A percentile compares a stretch with the other conserved stretches of the same genome.
These are phyloP conservation scores for Acleris laterana DNA, from an alignment of 2,888 invertebrate species.

Conservation along the genomic window DNA sequence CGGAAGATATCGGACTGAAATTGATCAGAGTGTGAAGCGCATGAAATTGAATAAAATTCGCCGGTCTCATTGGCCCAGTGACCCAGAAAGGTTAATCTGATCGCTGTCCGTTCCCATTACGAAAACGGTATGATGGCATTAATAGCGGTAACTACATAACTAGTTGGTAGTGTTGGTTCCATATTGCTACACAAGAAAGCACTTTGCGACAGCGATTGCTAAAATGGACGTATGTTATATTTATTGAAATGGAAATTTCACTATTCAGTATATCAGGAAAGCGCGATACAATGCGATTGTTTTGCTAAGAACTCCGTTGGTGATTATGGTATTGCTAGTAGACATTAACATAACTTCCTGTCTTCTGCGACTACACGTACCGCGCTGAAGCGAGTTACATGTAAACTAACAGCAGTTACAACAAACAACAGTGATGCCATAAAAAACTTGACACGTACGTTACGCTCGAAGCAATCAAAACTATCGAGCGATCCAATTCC, in stretches of 20 bases:
- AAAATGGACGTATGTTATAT: slow-evolving; percentile 11
- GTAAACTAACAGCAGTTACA: slow-evolving; percentile 15
- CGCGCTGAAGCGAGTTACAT: slow-evolving; percentile 3
- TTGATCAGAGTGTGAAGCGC: slow-evolving; percentile 18
- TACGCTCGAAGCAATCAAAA: slow-evolving; percentile 71
- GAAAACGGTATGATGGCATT: slow-evolving; percentile 50
- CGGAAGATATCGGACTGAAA: slow-evolving; percentile 9
- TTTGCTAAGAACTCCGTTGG: not conserved
- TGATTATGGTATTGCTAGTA: not conserved
- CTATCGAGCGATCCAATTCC: slow-evolving; percentile 66
- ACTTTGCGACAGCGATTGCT: slow-evolving; percentile 4
- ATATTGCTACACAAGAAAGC: slow-evolving; percentile 27
- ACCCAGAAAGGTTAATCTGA: slow-evolving; percentile 55
- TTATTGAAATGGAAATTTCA: not conserved
- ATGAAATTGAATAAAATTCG: slow-evolving; percentile 36
- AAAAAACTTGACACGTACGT: slow-evolving; percentile 44
- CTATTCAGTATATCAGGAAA: too few species aligned
- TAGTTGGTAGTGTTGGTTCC: slow-evolving; percentile 21
- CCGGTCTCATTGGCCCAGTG: slow-evolving; percentile 52
- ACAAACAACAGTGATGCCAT: slow-evolving; percentile 25
- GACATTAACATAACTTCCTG: not conserved
- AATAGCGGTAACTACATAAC: slow-evolving; percentile 42
- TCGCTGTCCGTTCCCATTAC: slow-evolving; percentile 48
- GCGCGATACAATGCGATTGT: slow-evolving; percentile 7
- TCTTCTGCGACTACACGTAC: not conserved